Conservation (phyloP, 2,113 vertebrate species). For the Nibea coibor region DNA sequence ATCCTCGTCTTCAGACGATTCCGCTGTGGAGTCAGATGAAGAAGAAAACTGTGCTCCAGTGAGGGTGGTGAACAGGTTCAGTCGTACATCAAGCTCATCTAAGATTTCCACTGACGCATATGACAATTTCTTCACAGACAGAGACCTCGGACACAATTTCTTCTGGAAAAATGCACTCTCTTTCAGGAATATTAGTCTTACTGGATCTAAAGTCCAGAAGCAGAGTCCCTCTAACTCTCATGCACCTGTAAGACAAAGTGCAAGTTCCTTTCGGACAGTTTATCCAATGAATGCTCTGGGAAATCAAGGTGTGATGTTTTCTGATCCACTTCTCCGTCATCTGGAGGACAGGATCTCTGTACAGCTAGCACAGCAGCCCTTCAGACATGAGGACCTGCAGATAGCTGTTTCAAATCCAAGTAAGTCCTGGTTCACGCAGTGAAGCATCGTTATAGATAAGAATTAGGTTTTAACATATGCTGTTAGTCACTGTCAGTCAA, state of each 20-base stretch:
- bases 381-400: constrained; percentile 63
- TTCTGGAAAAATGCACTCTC: constrained; percentile 81
- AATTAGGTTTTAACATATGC: background rate
- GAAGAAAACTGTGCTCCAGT: constrained; percentile 59
- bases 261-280: constrained; percentile 9
- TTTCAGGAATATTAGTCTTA: constrained; percentile 70
- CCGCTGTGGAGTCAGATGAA: constrained; percentile 71
- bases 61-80: constrained; percentile 73
- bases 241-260: constrained; percentile 32
- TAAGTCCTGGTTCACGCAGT: constrained; percentile 65
- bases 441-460: background rate
- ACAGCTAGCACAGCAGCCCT: constrained; percentile 58
- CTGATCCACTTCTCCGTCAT: constrained; percentile 64
- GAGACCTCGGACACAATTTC: constrained; percentile 63
- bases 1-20: constrained; percentile 77
- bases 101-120: constrained; percentile 79
- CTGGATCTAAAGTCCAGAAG: constrained; percentile 23
- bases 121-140: constrained; percentile 83
- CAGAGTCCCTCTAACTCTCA: constrained; percentile 22
- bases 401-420: constrained; percentile 82
- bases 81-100: background rate
- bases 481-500: background rate
- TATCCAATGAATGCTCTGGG: constrained; percentile 42
- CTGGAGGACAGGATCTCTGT: constrained; percentile 71
- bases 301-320: constrained; percentile 45